Conservation (phyloP, 1,140 invertebrate species). For the Caligus rogercresseyi region DNA sequence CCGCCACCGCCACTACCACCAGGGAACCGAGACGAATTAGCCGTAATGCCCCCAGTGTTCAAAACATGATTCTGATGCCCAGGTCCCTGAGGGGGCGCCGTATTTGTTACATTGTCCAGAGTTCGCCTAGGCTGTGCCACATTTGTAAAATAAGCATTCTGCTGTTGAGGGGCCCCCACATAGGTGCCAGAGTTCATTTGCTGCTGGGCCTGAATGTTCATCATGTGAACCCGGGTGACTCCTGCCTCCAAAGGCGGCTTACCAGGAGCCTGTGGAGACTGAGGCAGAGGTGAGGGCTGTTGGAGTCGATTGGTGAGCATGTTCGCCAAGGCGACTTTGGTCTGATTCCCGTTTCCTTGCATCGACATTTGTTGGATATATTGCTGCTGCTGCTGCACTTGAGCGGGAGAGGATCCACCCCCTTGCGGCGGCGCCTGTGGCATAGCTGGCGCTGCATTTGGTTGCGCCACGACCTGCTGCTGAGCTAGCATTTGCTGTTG, state of each 20-base stretch:
- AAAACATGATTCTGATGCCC: conserved; percentile 20
- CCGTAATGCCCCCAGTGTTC: conserved; percentile 26
- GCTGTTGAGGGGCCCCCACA: conserved; percentile 19
- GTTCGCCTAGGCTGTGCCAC: background rate
- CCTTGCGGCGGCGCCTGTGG: conserved; percentile 22
- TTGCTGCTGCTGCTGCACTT: conserved; percentile 19
- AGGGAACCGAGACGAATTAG: conserved; percentile 20
- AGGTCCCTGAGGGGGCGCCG: background rate
- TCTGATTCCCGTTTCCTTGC: conserved; percentile 31
- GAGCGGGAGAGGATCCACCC: background rate
- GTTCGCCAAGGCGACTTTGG: conserved; percentile 84
- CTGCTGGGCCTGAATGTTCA: conserved; percentile 21
- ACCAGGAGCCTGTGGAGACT: conserved; percentile 21
- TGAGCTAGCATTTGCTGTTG: conserved; percentile 21
- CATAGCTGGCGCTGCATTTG: conserved; percentile 25
- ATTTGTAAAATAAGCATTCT: background rate
- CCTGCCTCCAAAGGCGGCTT: too few species aligned
- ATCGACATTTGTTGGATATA: conserved; percentile 17
- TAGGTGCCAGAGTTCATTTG: background rate
- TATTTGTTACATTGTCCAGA: conserved; percentile 2
- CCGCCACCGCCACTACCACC: too few species aligned
- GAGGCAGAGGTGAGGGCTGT: conserved; percentile 28
- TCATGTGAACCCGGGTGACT: conserved; percentile 24
- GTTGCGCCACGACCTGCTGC: conserved; percentile 23
- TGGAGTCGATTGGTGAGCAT: conserved; percentile 75